phyloP scores from a whole-genome alignment of 2,797 vertebrate species.

The Aldrovandia affinis region DNA sequence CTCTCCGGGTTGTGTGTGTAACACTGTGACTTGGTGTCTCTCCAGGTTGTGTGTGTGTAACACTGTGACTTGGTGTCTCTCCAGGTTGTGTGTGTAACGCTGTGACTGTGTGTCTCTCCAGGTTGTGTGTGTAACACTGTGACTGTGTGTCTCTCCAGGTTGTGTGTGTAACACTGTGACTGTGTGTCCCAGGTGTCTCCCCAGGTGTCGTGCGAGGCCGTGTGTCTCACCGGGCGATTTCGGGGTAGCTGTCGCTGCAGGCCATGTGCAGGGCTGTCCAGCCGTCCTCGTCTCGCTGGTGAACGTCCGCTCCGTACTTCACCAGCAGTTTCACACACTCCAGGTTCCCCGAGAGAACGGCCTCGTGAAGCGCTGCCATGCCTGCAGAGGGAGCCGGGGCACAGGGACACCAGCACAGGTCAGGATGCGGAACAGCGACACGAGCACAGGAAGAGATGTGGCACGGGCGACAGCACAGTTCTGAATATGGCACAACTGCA shows the following conservation, averaged over 20 bases:
- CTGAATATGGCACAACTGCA: background rate
- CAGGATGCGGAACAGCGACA: background rate
- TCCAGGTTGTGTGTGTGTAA: constrained; percentile 10
- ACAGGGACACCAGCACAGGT: background rate
- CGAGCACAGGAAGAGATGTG: background rate
- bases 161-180: too few species aligned
- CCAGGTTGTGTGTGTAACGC: too few species aligned
- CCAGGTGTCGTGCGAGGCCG: too few species aligned
- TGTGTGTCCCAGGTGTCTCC: too few species aligned
- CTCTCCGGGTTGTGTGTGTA: background rate
- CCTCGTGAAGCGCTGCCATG: constrained; percentile 93
- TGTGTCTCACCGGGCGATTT: constrained; percentile 86
- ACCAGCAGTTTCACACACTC: constrained; percentile 92
- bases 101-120: too few species aligned
- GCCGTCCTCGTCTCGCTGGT: constrained; percentile 88
- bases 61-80: too few species aligned
- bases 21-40: background rate
- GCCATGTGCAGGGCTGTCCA: constrained; percentile 96
- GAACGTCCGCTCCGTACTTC: constrained; percentile 87
- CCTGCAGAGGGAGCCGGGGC: constrained; percentile 66
- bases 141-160: too few species aligned
- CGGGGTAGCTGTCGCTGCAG: constrained; percentile 87
- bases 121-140: too few species aligned
- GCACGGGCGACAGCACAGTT: background rate
- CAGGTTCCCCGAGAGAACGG: constrained; percentile 90